Evolutionary conservation across 1,140 invertebrate genomes (phyloP), one percentile per base, ranked within the genome.

Genomic region (Papilio dardanus): DNA sequence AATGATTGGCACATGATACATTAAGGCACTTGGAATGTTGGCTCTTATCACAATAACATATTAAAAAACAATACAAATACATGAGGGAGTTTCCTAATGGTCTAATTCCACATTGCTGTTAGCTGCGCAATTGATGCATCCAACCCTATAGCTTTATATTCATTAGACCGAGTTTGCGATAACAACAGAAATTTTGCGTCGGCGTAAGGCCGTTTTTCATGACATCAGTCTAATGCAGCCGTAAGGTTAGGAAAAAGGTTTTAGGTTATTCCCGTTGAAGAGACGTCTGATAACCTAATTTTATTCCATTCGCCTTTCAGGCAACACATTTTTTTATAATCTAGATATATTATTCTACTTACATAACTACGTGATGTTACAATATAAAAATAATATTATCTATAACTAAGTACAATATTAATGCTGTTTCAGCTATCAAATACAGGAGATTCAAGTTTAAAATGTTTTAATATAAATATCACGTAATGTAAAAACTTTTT

Each of bases 21-120:
- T 71, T 67, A 71, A 54, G 74, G 71, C 54, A 74, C 76, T 80
- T 65, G 76, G 79, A 80, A 80, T 80, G 79, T 80, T 62, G 50
- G 24, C 67, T 50, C 71, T 74, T 77, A 75, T 74, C 74, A 80
- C 58, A 74, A 30, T 69, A 71, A 62, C 19, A 76, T 50, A 69
- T 31, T 74, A 62, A 28, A 69, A 73, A 46, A 46, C 46, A 24
- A 46, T 31, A 71, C 24, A 67, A 40, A 69, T 21, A 42, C 19
- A 69, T 42, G 30, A 28, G 10, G 14, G 6, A 71, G 28, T 28
- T 54, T 58, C 46, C 46, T 50, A 46, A 30, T 16, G 6, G 42
- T 16, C 16, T 46, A 46, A 19, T 46, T 46, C 42, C 42, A 46
- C 42, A 12, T 16, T 16, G 16, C 2, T 6, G 16, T n/a, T 46